These are phyloP conservation scores for Progne subis DNA, from an alignment of 2,113 vertebrate species.

Conservation along the genomic window DNA sequence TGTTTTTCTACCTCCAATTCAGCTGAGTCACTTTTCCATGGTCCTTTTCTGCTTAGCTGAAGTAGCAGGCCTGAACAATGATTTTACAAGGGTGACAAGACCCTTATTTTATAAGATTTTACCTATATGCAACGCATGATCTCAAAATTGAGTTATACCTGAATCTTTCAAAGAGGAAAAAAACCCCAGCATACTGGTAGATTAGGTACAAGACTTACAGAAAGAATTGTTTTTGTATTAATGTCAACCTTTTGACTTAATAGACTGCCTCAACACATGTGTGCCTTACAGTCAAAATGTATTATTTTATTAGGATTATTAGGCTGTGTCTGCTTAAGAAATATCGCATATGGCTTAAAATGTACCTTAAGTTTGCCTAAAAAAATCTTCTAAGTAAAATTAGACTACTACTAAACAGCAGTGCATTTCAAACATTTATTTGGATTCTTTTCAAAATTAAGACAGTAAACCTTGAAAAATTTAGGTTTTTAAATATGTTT, in stretches of 20 bases:
- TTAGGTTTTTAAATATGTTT: background rate
- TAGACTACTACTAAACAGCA: background rate
- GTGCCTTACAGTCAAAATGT: background rate
- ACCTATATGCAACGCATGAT: background rate
- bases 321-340: background rate
- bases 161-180: background rate
- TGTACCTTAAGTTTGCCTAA: background rate
- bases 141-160: background rate
- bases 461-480: background rate
- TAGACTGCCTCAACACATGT: background rate
- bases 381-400: background rate
- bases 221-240: background rate
- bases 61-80: background rate
- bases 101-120: background rate
- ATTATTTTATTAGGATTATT: background rate
- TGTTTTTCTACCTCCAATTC: background rate
- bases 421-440: background rate
- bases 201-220: background rate
- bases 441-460: background rate
- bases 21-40: background rate
- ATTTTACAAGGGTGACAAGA: background rate
- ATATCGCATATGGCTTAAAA: background rate
- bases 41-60: background rate
- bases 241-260: background rate
- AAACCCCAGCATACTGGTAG: rapidly evolving